A percentile compares a stretch with the other conserved stretches of the same genome.
phyloP scores from a whole-genome alignment of 2,888 invertebrate genomes.

The Folsomia candida region DNA sequence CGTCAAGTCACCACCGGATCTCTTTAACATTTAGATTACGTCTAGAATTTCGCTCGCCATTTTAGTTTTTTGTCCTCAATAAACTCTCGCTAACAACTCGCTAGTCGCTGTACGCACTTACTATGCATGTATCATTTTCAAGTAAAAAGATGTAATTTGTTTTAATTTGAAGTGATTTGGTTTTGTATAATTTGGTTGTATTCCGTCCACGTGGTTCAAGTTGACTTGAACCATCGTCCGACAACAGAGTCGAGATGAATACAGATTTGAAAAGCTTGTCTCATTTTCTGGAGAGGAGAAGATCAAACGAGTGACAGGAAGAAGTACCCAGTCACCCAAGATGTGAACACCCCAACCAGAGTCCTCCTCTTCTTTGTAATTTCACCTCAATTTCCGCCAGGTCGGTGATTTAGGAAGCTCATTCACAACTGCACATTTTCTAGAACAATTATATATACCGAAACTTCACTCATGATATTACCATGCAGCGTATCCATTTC shows the following conservation, averaged over 20 bases:
- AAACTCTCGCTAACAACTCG: too few relatives aligned
- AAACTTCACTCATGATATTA: slow-evolving; percentile 22
- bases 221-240: background rate
- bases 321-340: slow-evolving; percentile 32
- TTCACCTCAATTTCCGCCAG: slow-evolving; percentile 35
- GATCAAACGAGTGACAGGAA: background rate
- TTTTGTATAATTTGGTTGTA: background rate
- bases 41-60: background rate
- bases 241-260: slow-evolving; percentile 6
- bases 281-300: background rate
- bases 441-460: slow-evolving; percentile 8
- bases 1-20: background rate
- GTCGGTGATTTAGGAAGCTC: slow-evolving; percentile 33
- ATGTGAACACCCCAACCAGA: slow-evolving; percentile 27
- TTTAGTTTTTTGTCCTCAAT: background rate
- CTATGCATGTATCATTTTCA: background rate
- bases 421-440: slow-evolving; percentile 21
- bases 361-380: slow-evolving; percentile 31
- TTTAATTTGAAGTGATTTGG: background rate
- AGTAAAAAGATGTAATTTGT: background rate
- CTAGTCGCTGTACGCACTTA: too few relatives aligned
- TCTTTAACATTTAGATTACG: slow-evolving; percentile 1
- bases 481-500: too few relatives aligned
- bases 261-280: slow-evolving; percentile 9
- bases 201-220: background rate